Evolutionary conservation across 2,888 invertebrate genomes (phyloP).

Genomic region (Limnephilus lunatus): DNA sequence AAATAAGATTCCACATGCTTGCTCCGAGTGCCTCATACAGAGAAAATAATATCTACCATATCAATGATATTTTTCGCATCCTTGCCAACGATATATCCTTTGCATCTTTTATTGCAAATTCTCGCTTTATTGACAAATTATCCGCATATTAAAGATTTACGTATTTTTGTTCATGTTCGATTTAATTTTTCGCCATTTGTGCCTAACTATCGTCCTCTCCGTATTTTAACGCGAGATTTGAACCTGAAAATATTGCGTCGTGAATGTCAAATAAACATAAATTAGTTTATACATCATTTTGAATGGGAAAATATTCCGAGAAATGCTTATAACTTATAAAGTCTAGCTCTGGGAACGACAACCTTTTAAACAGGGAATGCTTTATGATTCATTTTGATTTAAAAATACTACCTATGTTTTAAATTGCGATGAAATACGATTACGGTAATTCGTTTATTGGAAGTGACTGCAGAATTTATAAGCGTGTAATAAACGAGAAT

Average conservation of each 20-base stretch:
- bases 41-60: not conserved
- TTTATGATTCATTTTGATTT: not conserved
- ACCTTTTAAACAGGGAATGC: not conserved
- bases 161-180: not conserved
- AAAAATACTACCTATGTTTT: not conserved
- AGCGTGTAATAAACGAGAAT: not conserved
- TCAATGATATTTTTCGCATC: no score
- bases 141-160: not conserved
- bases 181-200: not conserved
- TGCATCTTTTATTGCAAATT: not conserved
- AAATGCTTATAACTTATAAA: not conserved
- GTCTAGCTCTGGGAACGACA: not conserved
- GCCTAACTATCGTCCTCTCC: not conserved
- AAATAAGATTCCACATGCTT: no score
- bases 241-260: constrained; percentile 3
- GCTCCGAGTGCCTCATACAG: not conserved
- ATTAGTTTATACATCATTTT: constrained; percentile 27
- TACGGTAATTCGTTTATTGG: not conserved
- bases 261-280: constrained; percentile 38
- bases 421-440: not conserved
- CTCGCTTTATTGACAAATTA: not conserved
- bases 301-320: constrained; percentile 11
- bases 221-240: not conserved
- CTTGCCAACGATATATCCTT: not conserved
- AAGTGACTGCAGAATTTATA: not conserved